Conservation (phyloP, 2,797 vertebrate species). For the Caiman crocodilus region DNA sequence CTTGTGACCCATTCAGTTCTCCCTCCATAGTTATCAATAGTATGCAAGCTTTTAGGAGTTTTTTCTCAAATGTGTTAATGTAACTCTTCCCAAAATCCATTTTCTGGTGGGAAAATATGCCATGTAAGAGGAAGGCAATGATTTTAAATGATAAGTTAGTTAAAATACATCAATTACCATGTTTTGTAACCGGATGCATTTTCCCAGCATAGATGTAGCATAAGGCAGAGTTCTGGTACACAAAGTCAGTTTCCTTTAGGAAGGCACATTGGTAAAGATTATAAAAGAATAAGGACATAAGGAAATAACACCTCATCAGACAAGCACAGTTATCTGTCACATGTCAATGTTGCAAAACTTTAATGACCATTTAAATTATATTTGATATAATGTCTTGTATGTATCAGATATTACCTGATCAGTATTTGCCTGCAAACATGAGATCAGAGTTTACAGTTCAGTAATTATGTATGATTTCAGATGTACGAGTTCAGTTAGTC, state of each 20-base stretch:
- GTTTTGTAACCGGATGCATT: constrained; percentile 3
- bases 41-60: too few relatives aligned
- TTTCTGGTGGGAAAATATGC: constrained; percentile 3
- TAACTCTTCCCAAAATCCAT: constrained; percentile 34
- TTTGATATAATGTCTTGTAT: not conserved
- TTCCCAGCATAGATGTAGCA: not conserved
- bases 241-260: not conserved
- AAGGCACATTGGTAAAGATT: not conserved
- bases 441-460: not conserved
- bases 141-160: not conserved
- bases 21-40: too few relatives aligned
- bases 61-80: not conserved
- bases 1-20: too few relatives aligned
- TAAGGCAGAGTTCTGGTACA: not conserved
- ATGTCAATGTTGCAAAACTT: not conserved
- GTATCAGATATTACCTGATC: not conserved
- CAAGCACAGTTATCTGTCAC: not conserved
- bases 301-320: not conserved
- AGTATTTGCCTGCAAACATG: not conserved
- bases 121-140: not conserved
- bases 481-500: not conserved
- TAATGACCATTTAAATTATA: not conserved
- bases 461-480: not conserved
- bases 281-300: not conserved
- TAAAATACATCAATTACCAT: constrained; percentile 4